Evolutionary conservation across 2,113 vertebrate genomes (phyloP).

Genomic region (Peromyscus polionotus): DNA sequence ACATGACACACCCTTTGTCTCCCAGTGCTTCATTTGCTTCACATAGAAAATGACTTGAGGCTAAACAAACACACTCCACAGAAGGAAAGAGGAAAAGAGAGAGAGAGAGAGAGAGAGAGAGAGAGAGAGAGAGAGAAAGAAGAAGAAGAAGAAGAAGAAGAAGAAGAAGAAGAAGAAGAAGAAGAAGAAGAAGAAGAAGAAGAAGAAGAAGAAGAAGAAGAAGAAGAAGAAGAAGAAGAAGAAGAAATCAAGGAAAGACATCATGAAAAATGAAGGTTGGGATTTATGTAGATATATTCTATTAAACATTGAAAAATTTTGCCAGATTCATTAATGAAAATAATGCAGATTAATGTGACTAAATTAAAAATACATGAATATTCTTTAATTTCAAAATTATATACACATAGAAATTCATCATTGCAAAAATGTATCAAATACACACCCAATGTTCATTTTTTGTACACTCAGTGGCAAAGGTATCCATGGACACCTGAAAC

Average conservation of each 20-base stretch:
- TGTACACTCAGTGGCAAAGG: neutral
- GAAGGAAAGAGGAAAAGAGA: neutral
- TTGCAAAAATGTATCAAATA: neutral
- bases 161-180: fast-evolving
- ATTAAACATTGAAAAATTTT: neutral
- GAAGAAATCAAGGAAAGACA: neutral
- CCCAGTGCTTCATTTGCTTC: neutral
- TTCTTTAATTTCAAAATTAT: neutral
- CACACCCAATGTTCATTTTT: neutral
- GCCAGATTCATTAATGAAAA: neutral
- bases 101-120: fast-evolving
- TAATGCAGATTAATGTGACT: neutral
- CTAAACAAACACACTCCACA: constrained; percentile 22
- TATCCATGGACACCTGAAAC: neutral
- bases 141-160: fast-evolving
- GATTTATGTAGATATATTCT: neutral
- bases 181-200: fast-evolving
- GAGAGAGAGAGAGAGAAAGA: fast-evolving
- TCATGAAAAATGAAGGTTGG: neutral
- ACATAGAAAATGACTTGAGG: neutral
- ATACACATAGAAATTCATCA: neutral
- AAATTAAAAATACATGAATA: neutral
- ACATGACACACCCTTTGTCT: neutral
- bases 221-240: fast-evolving
- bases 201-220: fast-evolving